Evolutionary conservation across 2,888 invertebrate genomes (phyloP).

Genomic region (Carpatolechia fugitivella): DNA sequence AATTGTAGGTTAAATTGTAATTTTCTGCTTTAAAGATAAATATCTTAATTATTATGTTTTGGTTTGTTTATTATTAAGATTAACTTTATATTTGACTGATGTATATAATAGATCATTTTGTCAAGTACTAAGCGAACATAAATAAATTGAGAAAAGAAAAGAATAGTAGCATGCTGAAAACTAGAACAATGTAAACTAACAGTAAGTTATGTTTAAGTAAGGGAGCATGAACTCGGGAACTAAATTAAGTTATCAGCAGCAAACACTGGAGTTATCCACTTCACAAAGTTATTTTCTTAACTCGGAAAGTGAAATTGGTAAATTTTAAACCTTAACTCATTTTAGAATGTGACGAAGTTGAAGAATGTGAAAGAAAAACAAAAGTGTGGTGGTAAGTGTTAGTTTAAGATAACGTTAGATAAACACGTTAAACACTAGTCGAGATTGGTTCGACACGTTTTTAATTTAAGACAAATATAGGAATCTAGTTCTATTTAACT

Average conservation of each 20-base stretch:
- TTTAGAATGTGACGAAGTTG: background rate
- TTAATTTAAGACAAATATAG: slow-evolving; percentile 44
- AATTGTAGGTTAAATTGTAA: no score
- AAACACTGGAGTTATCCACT: slow-evolving; percentile 35
- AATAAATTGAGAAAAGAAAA: no score
- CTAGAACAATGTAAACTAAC: background rate
- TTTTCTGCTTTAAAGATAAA: no score
- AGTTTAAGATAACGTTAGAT: slow-evolving; percentile 30
- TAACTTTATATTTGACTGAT: no score
- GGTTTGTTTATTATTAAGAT: no score
- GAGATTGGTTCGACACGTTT: slow-evolving; percentile 35
- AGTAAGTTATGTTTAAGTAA: slow-evolving; percentile 1
- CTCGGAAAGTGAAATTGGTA: background rate
- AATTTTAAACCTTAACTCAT: background rate
- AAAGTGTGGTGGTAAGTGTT: background rate
- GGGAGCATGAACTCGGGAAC: slow-evolving; percentile 36
- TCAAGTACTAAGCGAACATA: no score
- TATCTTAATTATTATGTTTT: no score
- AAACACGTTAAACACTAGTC: slow-evolving; percentile 23
- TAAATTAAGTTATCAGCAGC: slow-evolving; percentile 50
- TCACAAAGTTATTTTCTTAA: background rate
- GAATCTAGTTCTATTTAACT: background rate
- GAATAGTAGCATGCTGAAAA: background rate
- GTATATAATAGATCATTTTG: no score
- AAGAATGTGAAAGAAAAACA: slow-evolving; percentile 18